A percentile compares a stretch with the other conserved stretches of the same genome.
phyloP scores from a whole-genome alignment of 2,797 vertebrate genomes.

The Lagodon rhomboides region DNA sequence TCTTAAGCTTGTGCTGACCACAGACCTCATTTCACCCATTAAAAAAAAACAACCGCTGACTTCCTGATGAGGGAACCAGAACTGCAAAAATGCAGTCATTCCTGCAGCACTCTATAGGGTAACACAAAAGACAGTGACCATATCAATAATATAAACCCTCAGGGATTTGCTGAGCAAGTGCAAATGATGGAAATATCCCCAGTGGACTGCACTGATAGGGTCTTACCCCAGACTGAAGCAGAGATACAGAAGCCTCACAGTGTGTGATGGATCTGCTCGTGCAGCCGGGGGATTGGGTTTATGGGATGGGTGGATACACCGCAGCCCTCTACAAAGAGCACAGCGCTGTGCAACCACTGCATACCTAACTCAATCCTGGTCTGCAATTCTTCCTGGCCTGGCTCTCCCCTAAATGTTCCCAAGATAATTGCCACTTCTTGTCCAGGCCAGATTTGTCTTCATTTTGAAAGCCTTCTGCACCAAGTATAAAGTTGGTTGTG shows the following conservation, averaged over 20 bases:
- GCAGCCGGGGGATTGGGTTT: conserved; percentile 12
- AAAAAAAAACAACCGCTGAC: too few species aligned
- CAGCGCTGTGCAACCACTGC: conserved; percentile 18
- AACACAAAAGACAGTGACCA: background rate
- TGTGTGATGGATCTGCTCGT: conserved; percentile 21
- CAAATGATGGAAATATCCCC: conserved; percentile 16
- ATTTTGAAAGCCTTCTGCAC: conserved; percentile 43
- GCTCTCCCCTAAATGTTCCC: conserved; percentile 53
- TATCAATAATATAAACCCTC: conserved; percentile 11
- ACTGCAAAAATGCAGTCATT: too few species aligned
- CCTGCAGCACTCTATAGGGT: background rate
- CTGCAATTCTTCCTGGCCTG: conserved; percentile 50
- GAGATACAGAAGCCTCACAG: conserved; percentile 14
- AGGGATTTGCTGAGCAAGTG: conserved; percentile 22
- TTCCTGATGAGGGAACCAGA: too few species aligned
- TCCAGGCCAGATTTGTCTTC: conserved; percentile 45
- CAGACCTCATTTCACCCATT: too few species aligned
- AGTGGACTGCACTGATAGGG: background rate
- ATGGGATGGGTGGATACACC: background rate
- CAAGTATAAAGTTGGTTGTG: background rate
- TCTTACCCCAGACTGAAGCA: conserved; percentile 8
- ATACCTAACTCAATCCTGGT: conserved; percentile 53
- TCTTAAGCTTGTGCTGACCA: too few species aligned
- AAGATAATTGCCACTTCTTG: conserved; percentile 42
- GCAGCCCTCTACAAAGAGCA: conserved; percentile 34